These are phyloP conservation scores for Semnornis frantzii DNA, from an alignment of 2,113 vertebrate species.

Conservation along the genomic window DNA sequence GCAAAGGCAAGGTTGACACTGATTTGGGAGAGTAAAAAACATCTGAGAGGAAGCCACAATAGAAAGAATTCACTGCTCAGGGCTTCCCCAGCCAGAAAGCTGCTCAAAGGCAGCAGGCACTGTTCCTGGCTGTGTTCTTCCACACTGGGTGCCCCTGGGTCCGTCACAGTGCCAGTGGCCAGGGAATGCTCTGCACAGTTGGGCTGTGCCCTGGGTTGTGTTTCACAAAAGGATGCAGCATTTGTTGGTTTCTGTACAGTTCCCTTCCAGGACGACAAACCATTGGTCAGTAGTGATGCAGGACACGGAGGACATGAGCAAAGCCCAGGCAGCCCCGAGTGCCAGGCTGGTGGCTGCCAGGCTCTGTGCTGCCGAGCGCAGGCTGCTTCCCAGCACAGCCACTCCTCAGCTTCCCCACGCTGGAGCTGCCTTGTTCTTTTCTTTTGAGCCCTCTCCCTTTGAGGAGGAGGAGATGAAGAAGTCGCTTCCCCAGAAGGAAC, in stretches of 20 bases:
- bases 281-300: slow-evolving; percentile 66
- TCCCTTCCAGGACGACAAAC: slow-evolving; percentile 51
- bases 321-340: not conserved
- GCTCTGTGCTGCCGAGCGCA: too few relatives aligned
- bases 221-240: slow-evolving; percentile 39
- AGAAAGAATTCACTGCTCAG: not conserved
- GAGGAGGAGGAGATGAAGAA: not conserved
- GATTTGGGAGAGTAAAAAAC: slow-evolving; percentile 10
- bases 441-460: not conserved
- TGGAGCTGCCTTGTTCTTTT: slow-evolving; percentile 1
- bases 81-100: slow-evolving; percentile 8
- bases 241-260: slow-evolving; percentile 53
- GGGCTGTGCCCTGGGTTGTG: too few relatives aligned
- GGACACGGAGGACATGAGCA: slow-evolving; percentile 32
- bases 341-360: not conserved
- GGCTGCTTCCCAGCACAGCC: slow-evolving; percentile 4
- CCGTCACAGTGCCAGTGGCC: not conserved
- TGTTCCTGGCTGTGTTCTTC: slow-evolving; percentile 4
- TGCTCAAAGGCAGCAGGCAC: slow-evolving; percentile 51
- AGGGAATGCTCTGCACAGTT: not conserved
- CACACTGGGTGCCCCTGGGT: not conserved
- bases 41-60: not conserved
- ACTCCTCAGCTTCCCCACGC: slow-evolving; percentile 5
- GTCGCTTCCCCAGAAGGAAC: not conserved
- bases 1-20: not conserved